A percentile compares a stretch with the other conserved stretches of the same genome.
phyloP scores from a whole-genome alignment of 2,888 invertebrate species.

The Bellardia bayeri region DNA sequence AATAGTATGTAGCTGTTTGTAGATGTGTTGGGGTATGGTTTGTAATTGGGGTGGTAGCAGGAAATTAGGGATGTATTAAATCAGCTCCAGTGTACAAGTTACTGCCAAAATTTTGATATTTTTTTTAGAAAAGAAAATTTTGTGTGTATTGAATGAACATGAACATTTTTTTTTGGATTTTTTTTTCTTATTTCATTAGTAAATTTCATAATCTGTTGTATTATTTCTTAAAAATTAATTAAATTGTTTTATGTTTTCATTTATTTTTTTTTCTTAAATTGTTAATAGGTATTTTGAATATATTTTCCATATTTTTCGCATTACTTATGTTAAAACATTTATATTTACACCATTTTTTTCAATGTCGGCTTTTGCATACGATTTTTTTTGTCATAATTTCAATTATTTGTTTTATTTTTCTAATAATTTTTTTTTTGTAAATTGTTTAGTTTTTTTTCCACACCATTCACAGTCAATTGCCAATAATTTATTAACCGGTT shows the following conservation, averaged over 20 bases:
- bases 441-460: constrained; percentile 36
- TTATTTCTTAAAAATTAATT: background rate
- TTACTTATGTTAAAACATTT: background rate
- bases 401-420: constrained; percentile 25
- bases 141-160: constrained; percentile 22
- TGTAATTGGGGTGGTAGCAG: constrained; percentile 58
- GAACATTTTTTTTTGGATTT: background rate
- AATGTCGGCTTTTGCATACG: background rate
- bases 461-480: constrained; percentile 73
- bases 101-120: constrained; percentile 41
- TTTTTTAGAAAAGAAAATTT: constrained; percentile 6
- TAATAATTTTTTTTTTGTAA: constrained; percentile 61
- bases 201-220: background rate
- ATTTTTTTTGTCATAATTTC: background rate
- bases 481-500: constrained; percentile 83
- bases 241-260: background rate
- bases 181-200: background rate
- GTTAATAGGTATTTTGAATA: no score
- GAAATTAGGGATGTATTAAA: constrained; percentile 57
- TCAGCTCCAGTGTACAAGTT: constrained; percentile 57
- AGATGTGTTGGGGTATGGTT: background rate
- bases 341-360: background rate
- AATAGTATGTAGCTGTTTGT: background rate
- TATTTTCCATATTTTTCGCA: background rate
- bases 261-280: background rate